Evolutionary conservation across 2,113 vertebrate genomes (phyloP).

Genomic region (Oncorhynchus tshawytscha): DNA sequence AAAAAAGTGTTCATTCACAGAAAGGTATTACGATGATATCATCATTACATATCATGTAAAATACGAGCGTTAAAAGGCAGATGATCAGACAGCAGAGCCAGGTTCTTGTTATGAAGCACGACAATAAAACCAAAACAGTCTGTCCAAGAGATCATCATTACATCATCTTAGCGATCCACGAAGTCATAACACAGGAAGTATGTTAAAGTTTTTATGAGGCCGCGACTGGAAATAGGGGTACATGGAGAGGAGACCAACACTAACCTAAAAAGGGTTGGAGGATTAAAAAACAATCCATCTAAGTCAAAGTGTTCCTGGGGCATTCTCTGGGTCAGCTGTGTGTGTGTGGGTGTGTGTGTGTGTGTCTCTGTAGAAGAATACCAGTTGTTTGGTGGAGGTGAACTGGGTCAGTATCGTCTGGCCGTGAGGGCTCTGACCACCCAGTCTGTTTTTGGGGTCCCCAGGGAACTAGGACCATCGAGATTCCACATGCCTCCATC

Average conservation of each 20-base stretch:
- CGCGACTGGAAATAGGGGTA: constrained; percentile 36
- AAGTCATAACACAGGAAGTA: constrained; percentile 61
- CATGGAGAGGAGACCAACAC: constrained; percentile 43
- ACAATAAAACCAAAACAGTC: constrained; percentile 40
- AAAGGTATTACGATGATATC: constrained; percentile 2
- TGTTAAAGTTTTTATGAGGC: constrained; percentile 55
- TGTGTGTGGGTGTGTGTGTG: constrained; percentile 16
- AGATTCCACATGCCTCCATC: constrained; percentile 69
- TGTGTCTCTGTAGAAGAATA: constrained; percentile 23
- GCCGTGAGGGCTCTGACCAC: constrained; percentile 47
- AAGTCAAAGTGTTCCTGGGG: background rate
- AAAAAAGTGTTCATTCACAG: background rate
- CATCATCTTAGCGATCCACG: constrained; percentile 58
- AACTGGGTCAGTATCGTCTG: constrained; percentile 5
- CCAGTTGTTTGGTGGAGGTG: constrained; percentile 12
- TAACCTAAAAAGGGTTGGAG: constrained; percentile 9
- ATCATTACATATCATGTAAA: background rate
- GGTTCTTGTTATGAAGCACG: background rate
- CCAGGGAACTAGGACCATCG: constrained; percentile 30
- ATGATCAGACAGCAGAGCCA: background rate
- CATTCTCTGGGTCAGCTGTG: constrained; percentile 34
- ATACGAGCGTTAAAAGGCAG: background rate
- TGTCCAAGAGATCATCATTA: constrained; percentile 50
- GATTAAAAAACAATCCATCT: background rate
- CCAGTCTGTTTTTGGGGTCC: constrained; percentile 64